Percentiles rank a stretch among this genome's conserved stretches.
Conservation (phyloP, 1,140 invertebrate genomes). For the Reticulitermes speratus region DNA sequence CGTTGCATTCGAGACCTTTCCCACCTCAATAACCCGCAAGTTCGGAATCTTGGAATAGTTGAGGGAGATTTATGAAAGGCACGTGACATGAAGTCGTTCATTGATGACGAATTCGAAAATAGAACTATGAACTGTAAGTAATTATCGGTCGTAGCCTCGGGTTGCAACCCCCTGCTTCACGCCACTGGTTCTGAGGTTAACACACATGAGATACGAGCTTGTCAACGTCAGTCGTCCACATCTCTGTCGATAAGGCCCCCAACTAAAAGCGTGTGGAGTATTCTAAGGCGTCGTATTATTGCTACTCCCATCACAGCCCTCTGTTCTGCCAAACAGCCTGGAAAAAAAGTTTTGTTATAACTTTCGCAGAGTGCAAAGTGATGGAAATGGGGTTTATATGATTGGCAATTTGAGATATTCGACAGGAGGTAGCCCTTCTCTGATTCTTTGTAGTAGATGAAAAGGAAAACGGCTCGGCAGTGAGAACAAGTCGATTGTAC, state of each 20-base stretch:
- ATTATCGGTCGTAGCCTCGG: no score
- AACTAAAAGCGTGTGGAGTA: not conserved
- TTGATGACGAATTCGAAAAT: no score
- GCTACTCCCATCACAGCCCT: not conserved
- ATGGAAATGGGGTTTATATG: not conserved
- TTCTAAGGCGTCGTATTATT: slow-evolving; percentile 10
- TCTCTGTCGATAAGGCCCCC: not conserved
- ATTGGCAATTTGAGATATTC: slow-evolving; percentile 10
- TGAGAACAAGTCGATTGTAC: no score
- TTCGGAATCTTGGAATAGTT: no score
- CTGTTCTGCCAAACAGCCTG: no score
- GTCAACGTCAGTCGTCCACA: not conserved
- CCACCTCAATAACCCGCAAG: no score
- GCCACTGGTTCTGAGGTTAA: not conserved
- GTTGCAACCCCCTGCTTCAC: not conserved
- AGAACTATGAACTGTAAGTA: no score
- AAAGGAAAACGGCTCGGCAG: no score
- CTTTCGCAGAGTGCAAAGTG: not conserved
- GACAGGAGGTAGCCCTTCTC: not conserved
- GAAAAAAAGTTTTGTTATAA: no score
- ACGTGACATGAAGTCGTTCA: no score
- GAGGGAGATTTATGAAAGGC: no score
- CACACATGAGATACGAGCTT: not conserved
- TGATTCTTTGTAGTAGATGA: not conserved
- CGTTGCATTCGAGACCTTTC: no score